Evolutionary conservation across 2,888 invertebrate genomes (phyloP).

Genomic region (Temnothorax rugatulus): DNA sequence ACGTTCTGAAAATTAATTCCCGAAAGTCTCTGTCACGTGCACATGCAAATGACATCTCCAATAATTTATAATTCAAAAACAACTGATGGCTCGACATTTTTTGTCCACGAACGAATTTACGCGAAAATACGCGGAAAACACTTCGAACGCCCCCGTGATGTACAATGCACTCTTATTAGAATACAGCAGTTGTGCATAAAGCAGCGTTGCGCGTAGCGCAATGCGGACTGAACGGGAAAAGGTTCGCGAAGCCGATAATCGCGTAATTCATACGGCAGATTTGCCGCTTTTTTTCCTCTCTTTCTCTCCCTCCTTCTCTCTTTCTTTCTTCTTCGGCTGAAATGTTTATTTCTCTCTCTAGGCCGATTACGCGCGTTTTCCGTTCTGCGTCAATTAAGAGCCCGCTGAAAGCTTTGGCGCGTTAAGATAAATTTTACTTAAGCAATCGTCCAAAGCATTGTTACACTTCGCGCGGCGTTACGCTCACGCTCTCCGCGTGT

Average conservation of each 20-base stretch:
- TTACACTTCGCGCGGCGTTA: neutral
- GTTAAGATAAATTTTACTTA: constrained; percentile 52
- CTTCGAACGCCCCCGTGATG: neutral
- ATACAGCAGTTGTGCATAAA: constrained; percentile 27
- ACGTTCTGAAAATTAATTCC: constrained; percentile 7
- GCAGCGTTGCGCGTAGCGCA: neutral
- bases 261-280: constrained; percentile 68
- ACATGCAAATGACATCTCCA: neutral
- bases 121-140: constrained; percentile 5
- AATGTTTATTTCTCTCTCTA: constrained; percentile 35
- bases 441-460: constrained; percentile 27
- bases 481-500: neutral
- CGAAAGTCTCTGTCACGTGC: neutral
- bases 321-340: neutral
- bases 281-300: constrained; percentile 15
- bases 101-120: neutral
- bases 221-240: constrained; percentile 22
- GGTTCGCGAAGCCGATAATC: constrained; percentile 66
- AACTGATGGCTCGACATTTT: constrained; percentile 22
- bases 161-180: constrained; percentile 46
- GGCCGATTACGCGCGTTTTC: constrained; percentile 31
- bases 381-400: constrained; percentile 34
- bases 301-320: neutral
- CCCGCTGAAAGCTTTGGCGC: constrained; percentile 41
- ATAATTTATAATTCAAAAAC: constrained; percentile 26